Evolutionary conservation across 92 coral and sea anemone species (phyloP), one percentile per base, ranked within the genome.

Genomic region (Ricordea florida): DNA sequence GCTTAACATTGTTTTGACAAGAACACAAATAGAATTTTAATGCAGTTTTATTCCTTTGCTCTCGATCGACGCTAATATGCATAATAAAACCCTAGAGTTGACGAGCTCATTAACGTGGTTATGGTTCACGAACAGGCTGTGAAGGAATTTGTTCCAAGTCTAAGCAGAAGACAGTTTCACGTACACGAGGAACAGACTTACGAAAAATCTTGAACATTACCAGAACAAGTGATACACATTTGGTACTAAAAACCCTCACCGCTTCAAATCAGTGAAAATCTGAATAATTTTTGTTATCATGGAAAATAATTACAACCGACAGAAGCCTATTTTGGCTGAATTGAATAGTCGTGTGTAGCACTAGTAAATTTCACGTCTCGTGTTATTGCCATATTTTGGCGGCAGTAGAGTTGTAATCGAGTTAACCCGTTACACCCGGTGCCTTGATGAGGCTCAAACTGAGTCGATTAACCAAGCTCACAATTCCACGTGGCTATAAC

Each of bases 51-150:
- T 44, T 17, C 30, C 77, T 38, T 55, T 70, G 55, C 56, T 52
- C 53, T 36, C n/a, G 23, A 37, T 48, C 42, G 63, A 38, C 32
- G 51, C 40, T 69, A 15, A 69, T 70, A 40, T 41, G 77, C 65
- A 70, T 69, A 36, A 69, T 52, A 53, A 53, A 28, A 33, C 29
- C 38, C 42, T 40, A 7, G 35, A 53, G 14, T 10, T 55, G 21
- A 20, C 55, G 27, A 16, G 55, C 34, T n/a, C n/a, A 9, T 51
- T 51, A 35, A 52, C 32, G 30, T 29, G 63, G 26, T 21, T 13
- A 35, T 26, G 30, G 42, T 29, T 52, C 42, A 17, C 27, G 10
- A 17, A 29, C n/a, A 38, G 42, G 21, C 62, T 17, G 21, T 15
- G 40, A 55, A 6, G 50, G 5, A 38, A 41, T 29, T 13, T 15